Percentiles rank a stretch among this genome's conserved stretches.
Conservation (phyloP, 2,888 invertebrate genomes). For the Tubulanus polymorphus region DNA sequence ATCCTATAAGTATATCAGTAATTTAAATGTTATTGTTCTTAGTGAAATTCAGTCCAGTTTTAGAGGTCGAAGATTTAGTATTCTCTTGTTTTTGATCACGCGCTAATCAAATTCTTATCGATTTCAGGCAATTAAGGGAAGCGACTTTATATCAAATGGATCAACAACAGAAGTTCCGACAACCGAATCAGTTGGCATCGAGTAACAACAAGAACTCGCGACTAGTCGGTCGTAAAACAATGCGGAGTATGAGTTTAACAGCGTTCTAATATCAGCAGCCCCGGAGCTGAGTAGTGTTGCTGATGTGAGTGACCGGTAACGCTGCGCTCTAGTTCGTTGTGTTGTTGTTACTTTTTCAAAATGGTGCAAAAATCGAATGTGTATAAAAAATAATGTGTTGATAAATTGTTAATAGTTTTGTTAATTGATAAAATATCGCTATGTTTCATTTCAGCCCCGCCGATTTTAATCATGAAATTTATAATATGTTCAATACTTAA, state of each 20-base stretch:
- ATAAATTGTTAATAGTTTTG: no score
- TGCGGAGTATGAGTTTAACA: slow-evolving; percentile 63
- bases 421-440: no score
- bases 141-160: slow-evolving; percentile 30
- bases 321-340: no score
- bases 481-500: no score
- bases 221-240: slow-evolving; percentile 61
- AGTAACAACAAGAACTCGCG: slow-evolving; percentile 41
- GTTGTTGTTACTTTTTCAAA: no score
- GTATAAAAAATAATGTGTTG: no score
- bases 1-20: not conserved
- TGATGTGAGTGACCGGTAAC: no score
- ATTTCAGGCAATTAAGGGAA: slow-evolving; percentile 39
- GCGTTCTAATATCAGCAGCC: slow-evolving; percentile 19
- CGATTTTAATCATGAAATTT: no score
- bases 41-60: not conserved
- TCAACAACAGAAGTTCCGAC: slow-evolving; percentile 16
- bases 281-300: no score
- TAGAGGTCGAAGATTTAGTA: not conserved
- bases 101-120: not conserved
- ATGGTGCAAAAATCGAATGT: no score
- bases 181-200: slow-evolving; percentile 6
- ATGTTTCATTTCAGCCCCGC: no score
- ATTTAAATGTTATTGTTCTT: not conserved
- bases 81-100: slow-evolving; percentile 1